A percentile compares a stretch with the other conserved stretches of the same genome.
phyloP scores from a whole-genome alignment of 92 coral and sea anemone genomes.

The Epizoanthus rinbou region DNA sequence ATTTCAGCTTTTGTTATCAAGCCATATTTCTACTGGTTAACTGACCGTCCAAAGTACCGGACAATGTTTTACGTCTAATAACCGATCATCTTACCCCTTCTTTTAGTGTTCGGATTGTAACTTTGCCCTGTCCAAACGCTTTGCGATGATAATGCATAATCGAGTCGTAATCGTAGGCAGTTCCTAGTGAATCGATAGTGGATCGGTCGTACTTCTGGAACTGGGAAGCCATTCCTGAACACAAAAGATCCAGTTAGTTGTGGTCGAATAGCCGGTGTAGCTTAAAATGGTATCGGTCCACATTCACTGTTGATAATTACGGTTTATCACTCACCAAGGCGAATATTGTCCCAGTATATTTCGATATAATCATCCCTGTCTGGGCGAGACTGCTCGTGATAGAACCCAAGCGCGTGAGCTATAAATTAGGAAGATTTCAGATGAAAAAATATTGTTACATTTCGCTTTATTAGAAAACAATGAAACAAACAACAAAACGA shows the following conservation, averaged over 20 bases:
- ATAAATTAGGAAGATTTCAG: not conserved
- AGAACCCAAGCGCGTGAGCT: slow-evolving; percentile 25
- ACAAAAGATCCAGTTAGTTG: too few species aligned
- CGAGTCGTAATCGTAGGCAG: slow-evolving; percentile 37
- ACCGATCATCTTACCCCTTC: slow-evolving; percentile 17
- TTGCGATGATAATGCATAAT: slow-evolving; percentile 40
- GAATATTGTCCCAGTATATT: slow-evolving; percentile 13
- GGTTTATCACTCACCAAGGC: slow-evolving; percentile 1
- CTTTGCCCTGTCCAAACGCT: slow-evolving; percentile 22
- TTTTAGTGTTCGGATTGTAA: slow-evolving; percentile 11
- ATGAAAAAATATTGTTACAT: too few species aligned
- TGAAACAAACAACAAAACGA: too few species aligned
- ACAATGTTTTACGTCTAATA: too few species aligned
- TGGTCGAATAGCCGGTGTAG: too few species aligned
- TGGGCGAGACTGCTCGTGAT: slow-evolving; percentile 14
- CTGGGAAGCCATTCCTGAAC: slow-evolving; percentile 31
- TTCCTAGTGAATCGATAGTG: slow-evolving; percentile 28
- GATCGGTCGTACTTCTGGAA: slow-evolving; percentile 32
- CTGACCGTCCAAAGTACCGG: too few species aligned
- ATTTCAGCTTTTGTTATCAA: too few species aligned
- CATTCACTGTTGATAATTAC: too few species aligned
- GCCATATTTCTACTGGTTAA: too few species aligned
- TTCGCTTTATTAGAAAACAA: too few species aligned
- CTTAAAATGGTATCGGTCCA: too few species aligned
- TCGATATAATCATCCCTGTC: not conserved